These are phyloP conservation scores for Coelinius sp. DNA, from an alignment of 2,888 invertebrate species.

Conservation along the genomic window DNA sequence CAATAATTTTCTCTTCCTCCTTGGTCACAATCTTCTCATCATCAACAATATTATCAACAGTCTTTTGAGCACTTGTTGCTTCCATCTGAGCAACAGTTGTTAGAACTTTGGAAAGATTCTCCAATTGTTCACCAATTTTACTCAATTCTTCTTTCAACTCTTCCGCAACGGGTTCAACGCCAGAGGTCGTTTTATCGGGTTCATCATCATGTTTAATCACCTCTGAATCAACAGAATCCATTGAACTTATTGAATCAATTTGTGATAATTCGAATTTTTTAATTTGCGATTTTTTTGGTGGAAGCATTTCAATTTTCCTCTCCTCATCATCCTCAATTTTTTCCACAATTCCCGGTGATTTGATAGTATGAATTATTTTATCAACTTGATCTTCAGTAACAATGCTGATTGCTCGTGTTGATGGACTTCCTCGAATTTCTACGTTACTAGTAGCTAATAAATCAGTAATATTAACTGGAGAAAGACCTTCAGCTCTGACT, in stretches of 20 bases:
- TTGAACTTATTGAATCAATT: constrained; percentile 55
- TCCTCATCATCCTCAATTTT: constrained; percentile 27
- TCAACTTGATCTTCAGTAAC: too few relatives aligned
- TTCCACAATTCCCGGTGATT: too few relatives aligned
- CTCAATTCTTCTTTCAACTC: constrained; percentile 31
- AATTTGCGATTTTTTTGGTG: constrained; percentile 67
- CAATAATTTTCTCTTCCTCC: constrained; percentile 49
- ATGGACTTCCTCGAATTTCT: constrained; percentile 24
- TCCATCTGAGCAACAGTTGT: background rate
- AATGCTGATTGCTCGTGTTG: too few relatives aligned
- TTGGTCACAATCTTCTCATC: constrained; percentile 47
- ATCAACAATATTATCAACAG: constrained; percentile 6
- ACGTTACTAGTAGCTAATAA: constrained; percentile 22
- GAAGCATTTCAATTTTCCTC: constrained; percentile 49
- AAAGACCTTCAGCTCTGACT: background rate
- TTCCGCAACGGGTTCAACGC: constrained; percentile 16
- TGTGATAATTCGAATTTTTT: constrained; percentile 67
- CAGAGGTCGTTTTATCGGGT: constrained; percentile 25
- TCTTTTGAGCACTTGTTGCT: background rate
- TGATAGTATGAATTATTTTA: too few relatives aligned
- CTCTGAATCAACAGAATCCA: constrained; percentile 53
- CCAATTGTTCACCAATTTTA: background rate
- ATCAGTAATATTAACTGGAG: constrained; percentile 32
- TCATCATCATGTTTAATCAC: constrained; percentile 26
- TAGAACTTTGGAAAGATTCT: background rate